Percentiles rank a stretch among this genome's conserved stretches.
phyloP scores from a whole-genome alignment of 2,888 invertebrate genomes.

The Drosophila buzzatii region DNA sequence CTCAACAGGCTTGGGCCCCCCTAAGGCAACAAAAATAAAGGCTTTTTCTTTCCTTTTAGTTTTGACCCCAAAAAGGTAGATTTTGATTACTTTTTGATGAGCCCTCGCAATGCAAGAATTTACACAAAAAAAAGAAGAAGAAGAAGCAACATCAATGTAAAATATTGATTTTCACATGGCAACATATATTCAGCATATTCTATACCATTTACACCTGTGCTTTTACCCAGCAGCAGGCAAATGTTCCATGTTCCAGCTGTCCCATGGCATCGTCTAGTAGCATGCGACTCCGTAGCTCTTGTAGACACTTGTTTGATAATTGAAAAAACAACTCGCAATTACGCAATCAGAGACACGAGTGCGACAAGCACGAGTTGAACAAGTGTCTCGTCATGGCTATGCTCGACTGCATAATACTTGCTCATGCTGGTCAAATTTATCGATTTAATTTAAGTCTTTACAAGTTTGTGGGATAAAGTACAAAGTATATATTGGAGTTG shows the following conservation, averaged over 20 bases:
- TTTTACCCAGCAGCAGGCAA: background rate
- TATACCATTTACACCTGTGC: background rate
- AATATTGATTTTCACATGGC: background rate
- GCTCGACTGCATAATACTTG: background rate
- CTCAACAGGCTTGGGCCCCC: constrained; percentile 22
- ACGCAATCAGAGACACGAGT: constrained; percentile 34
- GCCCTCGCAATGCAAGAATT: constrained; percentile 5
- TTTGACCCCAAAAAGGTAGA: constrained; percentile 9
- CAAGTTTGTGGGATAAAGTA: too few species aligned
- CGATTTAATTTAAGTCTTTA: too few species aligned
- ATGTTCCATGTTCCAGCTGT: background rate
- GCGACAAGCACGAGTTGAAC: constrained; percentile 1
- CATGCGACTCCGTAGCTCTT: constrained; percentile 4
- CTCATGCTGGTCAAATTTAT: too few species aligned
- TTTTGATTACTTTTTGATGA: constrained; percentile 18
- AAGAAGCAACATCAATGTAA: too few species aligned
- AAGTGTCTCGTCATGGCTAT: background rate
- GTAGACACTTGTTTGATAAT: constrained; percentile 48
- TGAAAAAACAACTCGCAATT: constrained; percentile 49
- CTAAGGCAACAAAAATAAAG: constrained; percentile 4
- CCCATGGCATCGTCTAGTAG: background rate
- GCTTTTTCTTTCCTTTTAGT: constrained; percentile 6
- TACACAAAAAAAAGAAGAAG: background rate
- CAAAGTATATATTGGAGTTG: too few species aligned
- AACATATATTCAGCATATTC: background rate